These are phyloP conservation scores for Bombyx huttoni DNA, from an alignment of 2,888 invertebrate genomes.

Conservation along the genomic window DNA sequence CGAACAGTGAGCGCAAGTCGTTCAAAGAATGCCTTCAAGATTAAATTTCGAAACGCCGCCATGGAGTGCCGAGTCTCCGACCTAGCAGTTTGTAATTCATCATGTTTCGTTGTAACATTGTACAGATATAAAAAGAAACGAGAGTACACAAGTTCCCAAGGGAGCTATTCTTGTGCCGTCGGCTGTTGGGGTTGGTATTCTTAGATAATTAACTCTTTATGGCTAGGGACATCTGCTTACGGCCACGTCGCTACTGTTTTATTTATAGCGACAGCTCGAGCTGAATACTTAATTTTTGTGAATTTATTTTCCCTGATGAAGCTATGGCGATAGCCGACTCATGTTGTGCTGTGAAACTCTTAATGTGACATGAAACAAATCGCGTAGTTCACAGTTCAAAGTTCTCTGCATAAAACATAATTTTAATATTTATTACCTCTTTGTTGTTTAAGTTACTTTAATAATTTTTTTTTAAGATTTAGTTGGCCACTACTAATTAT, in stretches of 20 bases:
- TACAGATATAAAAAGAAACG: slow-evolving; percentile 35
- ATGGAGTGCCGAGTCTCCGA: neutral
- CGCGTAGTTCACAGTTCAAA: neutral
- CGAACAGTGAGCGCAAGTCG: neutral
- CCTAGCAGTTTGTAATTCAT: slow-evolving; percentile 7
- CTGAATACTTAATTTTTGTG: slow-evolving; percentile 8
- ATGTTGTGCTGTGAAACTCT: neutral
- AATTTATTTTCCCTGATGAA: neutral
- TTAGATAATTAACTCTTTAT: slow-evolving; percentile 69
- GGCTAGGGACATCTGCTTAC: slow-evolving; percentile 59
- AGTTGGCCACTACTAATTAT: too few relatives aligned
- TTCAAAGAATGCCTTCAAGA: neutral
- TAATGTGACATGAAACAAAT: neutral
- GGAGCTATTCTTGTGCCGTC: slow-evolving; percentile 41
- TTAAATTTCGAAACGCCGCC: neutral
- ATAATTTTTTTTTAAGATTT: neutral
- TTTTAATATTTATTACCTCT: neutral
- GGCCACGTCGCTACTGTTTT: slow-evolving; percentile 24
- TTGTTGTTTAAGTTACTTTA: neutral
- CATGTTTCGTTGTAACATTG: slow-evolving; percentile 22
- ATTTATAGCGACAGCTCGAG: slow-evolving; percentile 19
- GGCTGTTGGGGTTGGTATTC: slow-evolving; percentile 39
- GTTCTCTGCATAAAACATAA: neutral
- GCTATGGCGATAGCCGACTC: neutral
- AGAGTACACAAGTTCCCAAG: slow-evolving; percentile 38